Evolutionary conservation across 2,113 vertebrate genomes (phyloP).

Genomic region (Pterocles orientalis): DNA sequence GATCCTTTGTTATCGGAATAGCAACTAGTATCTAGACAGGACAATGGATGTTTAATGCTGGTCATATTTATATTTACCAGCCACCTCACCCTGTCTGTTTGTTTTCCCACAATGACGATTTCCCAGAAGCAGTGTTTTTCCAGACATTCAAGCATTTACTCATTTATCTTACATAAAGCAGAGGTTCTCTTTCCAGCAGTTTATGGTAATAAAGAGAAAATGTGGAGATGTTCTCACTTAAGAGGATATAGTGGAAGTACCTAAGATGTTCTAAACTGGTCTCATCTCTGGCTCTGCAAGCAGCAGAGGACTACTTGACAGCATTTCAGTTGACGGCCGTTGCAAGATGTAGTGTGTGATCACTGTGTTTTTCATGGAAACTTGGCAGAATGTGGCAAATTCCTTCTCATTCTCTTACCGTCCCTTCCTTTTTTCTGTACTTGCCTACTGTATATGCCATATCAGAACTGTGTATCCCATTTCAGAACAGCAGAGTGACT

Average conservation of each 20-base stretch:
- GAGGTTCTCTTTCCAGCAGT: background rate
- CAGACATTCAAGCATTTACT: background rate
- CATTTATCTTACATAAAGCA: background rate
- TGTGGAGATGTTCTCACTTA: background rate
- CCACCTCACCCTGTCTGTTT: background rate
- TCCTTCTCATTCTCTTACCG: background rate
- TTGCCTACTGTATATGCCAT: background rate
- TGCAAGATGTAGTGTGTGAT: background rate
- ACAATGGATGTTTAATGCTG: background rate
- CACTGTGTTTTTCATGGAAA: background rate
- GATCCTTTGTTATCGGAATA: background rate
- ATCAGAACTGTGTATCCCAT: background rate
- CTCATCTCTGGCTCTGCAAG: background rate
- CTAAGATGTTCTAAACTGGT: background rate
- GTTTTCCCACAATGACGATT: background rate
- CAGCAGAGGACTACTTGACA: background rate
- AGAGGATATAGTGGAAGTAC: background rate
- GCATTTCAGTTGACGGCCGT: background rate
- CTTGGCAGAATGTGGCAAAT: background rate
- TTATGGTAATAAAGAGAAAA: background rate
- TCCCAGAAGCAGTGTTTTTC: background rate
- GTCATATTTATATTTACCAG: background rate
- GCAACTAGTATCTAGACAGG: background rate
- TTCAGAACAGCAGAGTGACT: conserved; percentile 38
- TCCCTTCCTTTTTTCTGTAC: background rate